Evolutionary conservation across 2,888 invertebrate species (phyloP).

Genomic region (Mythimna vitellina): DNA sequence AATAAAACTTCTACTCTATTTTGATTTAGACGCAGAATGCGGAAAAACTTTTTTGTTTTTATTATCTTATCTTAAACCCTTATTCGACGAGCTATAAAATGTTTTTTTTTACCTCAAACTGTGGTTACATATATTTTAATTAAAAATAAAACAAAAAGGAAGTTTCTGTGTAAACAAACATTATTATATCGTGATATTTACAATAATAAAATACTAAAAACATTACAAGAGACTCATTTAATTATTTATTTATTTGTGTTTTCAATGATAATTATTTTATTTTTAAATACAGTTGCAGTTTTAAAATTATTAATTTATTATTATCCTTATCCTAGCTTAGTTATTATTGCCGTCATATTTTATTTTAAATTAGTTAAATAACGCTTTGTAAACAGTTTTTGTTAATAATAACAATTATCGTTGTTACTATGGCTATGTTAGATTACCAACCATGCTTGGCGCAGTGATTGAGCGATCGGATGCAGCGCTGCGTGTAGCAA

Average conservation of each 20-base stretch:
- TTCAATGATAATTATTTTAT: slow-evolving; percentile 51
- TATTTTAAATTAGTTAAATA: slow-evolving; percentile 37
- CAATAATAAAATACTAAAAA: slow-evolving; percentile 17
- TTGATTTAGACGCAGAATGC: not conserved
- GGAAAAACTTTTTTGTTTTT: slow-evolving; percentile 6
- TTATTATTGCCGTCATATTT: slow-evolving; percentile 40
- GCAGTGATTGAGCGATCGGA: too few relatives aligned
- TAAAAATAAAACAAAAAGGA: slow-evolving; percentile 16
- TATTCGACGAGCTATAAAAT: slow-evolving; percentile 8
- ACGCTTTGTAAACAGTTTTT: not conserved
- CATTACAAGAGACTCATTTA: slow-evolving; percentile 24
- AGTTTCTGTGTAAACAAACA: slow-evolving; percentile 1
- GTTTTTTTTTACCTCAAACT: slow-evolving; percentile 28
- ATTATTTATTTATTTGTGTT: slow-evolving; percentile 30
- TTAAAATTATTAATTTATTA: slow-evolving; percentile 53
- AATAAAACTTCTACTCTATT: not conserved
- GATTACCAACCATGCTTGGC: not conserved
- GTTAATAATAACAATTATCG: slow-evolving; percentile 4
- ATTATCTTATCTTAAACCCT: slow-evolving; percentile 30
- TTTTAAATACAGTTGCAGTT: slow-evolving; percentile 47
- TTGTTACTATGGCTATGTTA: slow-evolving; percentile 4
- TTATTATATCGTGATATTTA: slow-evolving; percentile 2
- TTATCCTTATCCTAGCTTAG: slow-evolving; percentile 55
- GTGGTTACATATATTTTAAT: slow-evolving; percentile 16
- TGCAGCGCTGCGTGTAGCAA: too few relatives aligned